Evolutionary conservation across 1,140 invertebrate species (phyloP).

Genomic region (Microplitis demolitor): DNA sequence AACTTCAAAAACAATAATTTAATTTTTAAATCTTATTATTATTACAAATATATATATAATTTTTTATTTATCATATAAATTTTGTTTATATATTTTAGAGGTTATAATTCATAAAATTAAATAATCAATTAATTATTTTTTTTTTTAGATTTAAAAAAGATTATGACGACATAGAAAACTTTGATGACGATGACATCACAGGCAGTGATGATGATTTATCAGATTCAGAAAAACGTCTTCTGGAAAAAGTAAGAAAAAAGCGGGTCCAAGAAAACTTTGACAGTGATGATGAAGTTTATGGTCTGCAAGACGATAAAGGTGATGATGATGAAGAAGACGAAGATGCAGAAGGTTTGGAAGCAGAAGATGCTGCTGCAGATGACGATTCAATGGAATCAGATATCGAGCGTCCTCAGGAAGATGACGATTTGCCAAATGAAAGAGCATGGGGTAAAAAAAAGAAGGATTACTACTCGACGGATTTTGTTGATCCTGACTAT

Average conservation of each 20-base stretch:
- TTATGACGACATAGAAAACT: conserved; percentile 17
- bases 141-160: conserved; percentile 18
- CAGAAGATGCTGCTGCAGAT: conserved; percentile 61
- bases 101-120: neutral
- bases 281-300: conserved; percentile 70
- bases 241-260: conserved; percentile 67
- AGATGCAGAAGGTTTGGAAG: conserved; percentile 57
- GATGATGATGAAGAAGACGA: conserved; percentile 57
- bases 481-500: conserved; percentile 88
- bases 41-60: too few species aligned
- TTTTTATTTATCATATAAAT: too few species aligned
- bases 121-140: neutral
- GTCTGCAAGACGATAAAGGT: conserved; percentile 54
- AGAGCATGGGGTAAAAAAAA: conserved; percentile 87
- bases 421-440: conserved; percentile 73
- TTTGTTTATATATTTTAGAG: neutral
- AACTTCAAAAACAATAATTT: neutral
- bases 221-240: conserved; percentile 66
- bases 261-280: conserved; percentile 61
- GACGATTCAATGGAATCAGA: conserved; percentile 59
- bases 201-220: conserved; percentile 76
- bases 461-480: conserved; percentile 79
- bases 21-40: neutral
- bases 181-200: conserved; percentile 62
- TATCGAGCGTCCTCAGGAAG: conserved; percentile 71